Base-by-base conservation (phyloP, 2,113 vertebrate species). In the Mus pahari region DNA sequence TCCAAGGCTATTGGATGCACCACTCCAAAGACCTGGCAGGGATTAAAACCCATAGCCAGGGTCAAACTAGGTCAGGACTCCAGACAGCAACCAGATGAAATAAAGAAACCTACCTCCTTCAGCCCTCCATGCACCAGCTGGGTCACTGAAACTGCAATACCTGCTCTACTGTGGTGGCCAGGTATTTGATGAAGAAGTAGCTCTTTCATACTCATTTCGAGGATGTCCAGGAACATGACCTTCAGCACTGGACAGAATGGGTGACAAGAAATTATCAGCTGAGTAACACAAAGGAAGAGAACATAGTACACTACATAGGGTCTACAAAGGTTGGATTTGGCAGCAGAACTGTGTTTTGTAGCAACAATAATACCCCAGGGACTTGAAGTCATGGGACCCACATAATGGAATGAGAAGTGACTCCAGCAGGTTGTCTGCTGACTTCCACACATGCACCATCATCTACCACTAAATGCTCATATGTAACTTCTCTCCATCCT, bases 271-370 rank as follows among this genome's bases (percentile, higher is more conserved):
- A 53, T 82, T 6, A 24, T 90, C 26, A 68, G 22, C 39, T 1
- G 36, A 79, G 24, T 24, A 42, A 50, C 48, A 13, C 20, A 13
- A 9, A 90, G 31, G 33, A 39, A 20, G 70, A 64, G 16, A 45
- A 7, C 75, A 70, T 7, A 45, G 26, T 31, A 42, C 1, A 11
- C 5, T 7, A 36, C 0, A 1, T 7, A 66, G 36, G 50, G 26
- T 13, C 22, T 19, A 4, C 0, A 1, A 36, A 17, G 11, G 8
- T 31, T 12, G 36, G 26, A 87, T 6, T 39, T 24, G 7, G 36
- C 22, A 75, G 74, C 3, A 36, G 39, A 78, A 28, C 75, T 50
- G 26, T 50, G 45, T 31, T 50, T 31, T 31, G 14, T 33, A 78
- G 45, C 13, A 78, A 75, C 74, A 75, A 19, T 78, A 50, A 50